Base-by-base conservation (phyloP, 2,888 invertebrate genomes). In the Orthonevra nobilis region DNA sequence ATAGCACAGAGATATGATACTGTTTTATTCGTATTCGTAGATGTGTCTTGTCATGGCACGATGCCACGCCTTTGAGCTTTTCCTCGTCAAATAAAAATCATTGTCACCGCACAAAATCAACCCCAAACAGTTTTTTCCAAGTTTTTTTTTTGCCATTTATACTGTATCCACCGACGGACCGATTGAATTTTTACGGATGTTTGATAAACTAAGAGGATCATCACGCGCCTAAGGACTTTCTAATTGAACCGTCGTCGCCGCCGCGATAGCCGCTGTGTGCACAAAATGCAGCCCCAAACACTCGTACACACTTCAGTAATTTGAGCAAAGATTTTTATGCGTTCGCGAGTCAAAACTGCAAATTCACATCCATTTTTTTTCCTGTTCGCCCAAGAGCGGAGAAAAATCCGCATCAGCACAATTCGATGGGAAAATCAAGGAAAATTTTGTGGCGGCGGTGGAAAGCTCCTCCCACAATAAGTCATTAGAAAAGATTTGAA, bases 11-110 rank as follows among this genome's bases (percentile, higher is more conserved):
- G 79, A 79, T 79, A 79, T 79, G 79, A 79, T 79, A 79, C 79
- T 79, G 79, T 79, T 79, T 79, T 79, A 66, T 79, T 79, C 79
- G 79, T 73, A 79, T 79, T 79, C 79, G 79, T 68, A 79, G 79
- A 79, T 79, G 73, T 79, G 73, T 79, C 66, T 79, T 68, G 73
- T 56, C 54, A 79, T 79, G 79, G 73, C 79, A 79, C 79, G 79
- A 79, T 79, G 79, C 79, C 79, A 79, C 79, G 79, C 79, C 79
- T 79, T 79, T 79, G 79, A 79, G 66, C 79, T 73, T 79, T 73
- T 66, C 30, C 54, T 79, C 79, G 79, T 79, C 79, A 79, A 79
- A 79, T 79, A 79, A 79, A 79, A 79, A 79, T 79, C 79, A 79
- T 79, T 73, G 79, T 79, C 79, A 79, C 79, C 79, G 73, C 79